Percentiles rank a stretch among this genome's conserved stretches.
phyloP scores from a whole-genome alignment of 2,797 vertebrate species.

The Lutjanus argentimaculatus region DNA sequence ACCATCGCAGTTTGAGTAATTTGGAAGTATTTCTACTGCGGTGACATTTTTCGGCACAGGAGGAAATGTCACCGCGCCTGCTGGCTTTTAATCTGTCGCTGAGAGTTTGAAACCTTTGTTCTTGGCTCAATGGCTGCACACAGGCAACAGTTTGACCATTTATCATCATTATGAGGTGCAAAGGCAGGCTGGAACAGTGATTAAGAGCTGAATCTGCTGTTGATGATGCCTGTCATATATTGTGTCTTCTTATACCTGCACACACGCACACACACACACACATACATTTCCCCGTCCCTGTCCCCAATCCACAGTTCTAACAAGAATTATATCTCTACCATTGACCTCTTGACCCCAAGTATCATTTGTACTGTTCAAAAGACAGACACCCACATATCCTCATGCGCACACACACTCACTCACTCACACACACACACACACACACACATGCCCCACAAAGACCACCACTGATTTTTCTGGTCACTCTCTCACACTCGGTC shows the following conservation, averaged over 20 bases:
- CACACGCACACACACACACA: conserved; percentile 42
- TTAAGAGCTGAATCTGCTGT: conserved; percentile 78
- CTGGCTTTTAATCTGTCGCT: conserved; percentile 64
- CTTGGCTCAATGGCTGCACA: conserved; percentile 48
- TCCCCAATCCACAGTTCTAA: conserved; percentile 46
- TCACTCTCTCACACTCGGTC: conserved; percentile 27
- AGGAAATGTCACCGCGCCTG: conserved; percentile 55
- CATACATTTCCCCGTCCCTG: background rate
- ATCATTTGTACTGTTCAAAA: conserved; percentile 64
- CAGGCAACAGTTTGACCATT: conserved; percentile 77
- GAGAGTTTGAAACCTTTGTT: conserved; percentile 51
- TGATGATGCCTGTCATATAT: conserved; percentile 74
- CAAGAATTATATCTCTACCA: conserved; percentile 58
- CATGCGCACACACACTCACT: conserved; percentile 2
- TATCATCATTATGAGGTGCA: conserved; percentile 77
- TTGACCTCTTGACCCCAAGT: conserved; percentile 63
- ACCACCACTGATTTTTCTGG: conserved; percentile 21
- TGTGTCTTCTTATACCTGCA: conserved; percentile 57
- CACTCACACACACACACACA: background rate
- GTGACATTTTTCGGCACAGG: conserved; percentile 54
- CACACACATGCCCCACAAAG: too few species aligned
- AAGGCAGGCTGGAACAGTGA: conserved; percentile 74
- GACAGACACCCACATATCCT: conserved; percentile 11
- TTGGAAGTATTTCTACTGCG: conserved; percentile 44
- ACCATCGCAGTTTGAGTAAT: conserved; percentile 56